A percentile compares a stretch with the other conserved stretches of the same genome.
Evolutionary conservation across 2,888 invertebrate species (phyloP).

Genomic region (Chloroclysta siterata): DNA sequence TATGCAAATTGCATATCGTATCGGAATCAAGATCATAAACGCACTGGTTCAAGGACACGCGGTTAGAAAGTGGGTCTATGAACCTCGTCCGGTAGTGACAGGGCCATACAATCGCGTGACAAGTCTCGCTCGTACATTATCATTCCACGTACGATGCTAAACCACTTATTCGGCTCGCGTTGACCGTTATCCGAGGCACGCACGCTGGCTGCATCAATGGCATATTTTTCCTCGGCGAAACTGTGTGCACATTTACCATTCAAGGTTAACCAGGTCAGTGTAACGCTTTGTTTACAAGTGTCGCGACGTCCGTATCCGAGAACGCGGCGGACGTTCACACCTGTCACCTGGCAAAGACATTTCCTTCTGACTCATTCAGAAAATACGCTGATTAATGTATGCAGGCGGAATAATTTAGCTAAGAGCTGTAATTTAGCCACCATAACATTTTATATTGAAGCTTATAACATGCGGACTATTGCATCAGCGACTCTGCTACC

Average conservation of each 20-base stretch:
- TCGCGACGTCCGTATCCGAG: constrained; percentile 52
- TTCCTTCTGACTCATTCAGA: constrained; percentile 41
- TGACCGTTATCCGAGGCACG: constrained; percentile 81
- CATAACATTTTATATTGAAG: constrained; percentile 22
- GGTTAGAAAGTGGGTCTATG: constrained; percentile 74
- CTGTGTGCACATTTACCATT: constrained; percentile 81
- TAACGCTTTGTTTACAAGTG: constrained; percentile 77
- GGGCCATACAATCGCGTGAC: constrained; percentile 70
- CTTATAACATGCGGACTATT: constrained; percentile 11
- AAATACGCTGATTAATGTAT: constrained; percentile 16
- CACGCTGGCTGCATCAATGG: constrained; percentile 81
- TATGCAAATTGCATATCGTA: constrained; percentile 28
- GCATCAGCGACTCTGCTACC: constrained; percentile 6
- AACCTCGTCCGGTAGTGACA: constrained; percentile 67
- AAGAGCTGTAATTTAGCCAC: constrained; percentile 35
- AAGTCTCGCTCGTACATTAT: constrained; percentile 76
- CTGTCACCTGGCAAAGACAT: constrained; percentile 45
- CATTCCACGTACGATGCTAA: constrained; percentile 80
- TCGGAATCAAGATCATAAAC: constrained; percentile 37
- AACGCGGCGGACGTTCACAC: constrained; percentile 53
- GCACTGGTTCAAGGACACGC: constrained; percentile 67
- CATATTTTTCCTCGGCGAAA: constrained; percentile 82
- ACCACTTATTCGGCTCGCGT: constrained; percentile 81
- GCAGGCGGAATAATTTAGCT: constrained; percentile 23
- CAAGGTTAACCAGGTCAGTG: constrained; percentile 83